Evolutionary conservation across 1,140 invertebrate genomes (phyloP), one percentile per base, ranked within the genome.

Genomic region (Orius laevigatus): DNA sequence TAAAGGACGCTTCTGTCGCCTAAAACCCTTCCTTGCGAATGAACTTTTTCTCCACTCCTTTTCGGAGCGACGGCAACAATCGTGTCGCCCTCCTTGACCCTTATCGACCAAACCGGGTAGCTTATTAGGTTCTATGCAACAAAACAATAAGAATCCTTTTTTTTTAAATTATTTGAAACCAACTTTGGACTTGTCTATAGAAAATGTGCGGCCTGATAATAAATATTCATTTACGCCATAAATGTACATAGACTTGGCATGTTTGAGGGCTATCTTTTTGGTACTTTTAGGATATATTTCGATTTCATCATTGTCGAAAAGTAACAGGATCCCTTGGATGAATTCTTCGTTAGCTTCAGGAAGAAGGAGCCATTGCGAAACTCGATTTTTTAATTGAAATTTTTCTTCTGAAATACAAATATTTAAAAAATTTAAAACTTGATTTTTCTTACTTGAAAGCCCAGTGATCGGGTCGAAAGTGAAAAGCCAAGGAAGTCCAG

Each of bases 1-100:
- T 98, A 99, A 14, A 98, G 74, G 35, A 98, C 94, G 60, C 85
- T 90, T 57, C 95, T 74, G 70, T 98, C 94, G 25, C 80, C 82
- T 50, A 98, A 68, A 20, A 98, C 93, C 57, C 90, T 75, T 19
- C 95, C 95, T 63, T 93, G 89, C 1, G 93, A 95, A 64, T 97
- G 91, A 8, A 96, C 89, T 58, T 81, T 78, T 69, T 98, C 94
- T 54, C 74, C 67, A 9, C 76, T 65, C 59, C 76, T 76, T 60
- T 87, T 87, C 3, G 71, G 66, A 40, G 75, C 73, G 12, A 84
- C 70, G 31, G 75, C 70, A 18, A 77, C 73, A 38, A 91, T 73
- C 44, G 69, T 67, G 2, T 76, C 74, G 18, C 25, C 25, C 8
- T 25, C 25, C 8, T 76, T 74, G 6, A 91, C 62, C 14, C 75